A percentile compares a stretch with the other conserved stretches of the same genome.
These are phyloP conservation scores for Zaprionus africanus DNA, from an alignment of 1,140 invertebrate species.

Conservation along the genomic window DNA sequence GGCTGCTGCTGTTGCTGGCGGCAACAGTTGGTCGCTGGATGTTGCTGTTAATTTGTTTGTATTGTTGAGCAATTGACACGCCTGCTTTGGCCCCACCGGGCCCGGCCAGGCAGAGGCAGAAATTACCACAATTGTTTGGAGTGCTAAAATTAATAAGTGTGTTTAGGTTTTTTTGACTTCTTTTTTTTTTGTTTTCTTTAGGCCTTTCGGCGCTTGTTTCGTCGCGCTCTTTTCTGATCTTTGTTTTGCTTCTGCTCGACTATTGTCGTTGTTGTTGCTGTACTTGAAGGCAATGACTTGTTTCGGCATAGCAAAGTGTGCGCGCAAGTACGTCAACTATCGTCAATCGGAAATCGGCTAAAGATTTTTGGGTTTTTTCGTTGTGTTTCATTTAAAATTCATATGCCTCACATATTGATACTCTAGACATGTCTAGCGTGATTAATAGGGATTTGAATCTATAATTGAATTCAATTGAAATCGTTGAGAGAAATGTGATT, in stretches of 20 bases:
- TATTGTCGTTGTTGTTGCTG: conserved; percentile 16
- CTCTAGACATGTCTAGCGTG: background rate
- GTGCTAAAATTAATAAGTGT: conserved; percentile 76
- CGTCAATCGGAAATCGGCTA: background rate
- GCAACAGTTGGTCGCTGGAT: conserved; percentile 22
- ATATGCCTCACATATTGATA: conserved; percentile 10
- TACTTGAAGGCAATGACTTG: conserved; percentile 56
- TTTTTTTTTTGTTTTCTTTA: conserved; percentile 27
- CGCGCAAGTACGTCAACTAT: background rate
- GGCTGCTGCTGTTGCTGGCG: conserved; percentile 24
- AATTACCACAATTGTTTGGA: conserved; percentile 76
- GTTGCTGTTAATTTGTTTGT: conserved; percentile 68
- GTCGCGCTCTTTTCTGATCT: conserved; percentile 40
- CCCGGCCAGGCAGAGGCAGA: conserved; percentile 23
- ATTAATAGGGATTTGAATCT: conserved; percentile 32
- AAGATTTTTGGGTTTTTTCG: background rate
- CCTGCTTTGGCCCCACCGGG: conserved; percentile 61
- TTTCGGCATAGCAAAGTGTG: conserved; percentile 17
- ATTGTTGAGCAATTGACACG: conserved; percentile 78
- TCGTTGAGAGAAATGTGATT: conserved; percentile 27
- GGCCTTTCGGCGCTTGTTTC: conserved; percentile 54
- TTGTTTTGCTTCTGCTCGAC: conserved; percentile 11
- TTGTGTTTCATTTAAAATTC: conserved; percentile 11
- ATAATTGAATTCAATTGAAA: conserved; percentile 37
- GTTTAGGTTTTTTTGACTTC: conserved; percentile 43